Evolutionary conservation across 2,113 vertebrate genomes (phyloP), one percentile per base, ranked within the genome.

Genomic region (Mixornis gularis): DNA sequence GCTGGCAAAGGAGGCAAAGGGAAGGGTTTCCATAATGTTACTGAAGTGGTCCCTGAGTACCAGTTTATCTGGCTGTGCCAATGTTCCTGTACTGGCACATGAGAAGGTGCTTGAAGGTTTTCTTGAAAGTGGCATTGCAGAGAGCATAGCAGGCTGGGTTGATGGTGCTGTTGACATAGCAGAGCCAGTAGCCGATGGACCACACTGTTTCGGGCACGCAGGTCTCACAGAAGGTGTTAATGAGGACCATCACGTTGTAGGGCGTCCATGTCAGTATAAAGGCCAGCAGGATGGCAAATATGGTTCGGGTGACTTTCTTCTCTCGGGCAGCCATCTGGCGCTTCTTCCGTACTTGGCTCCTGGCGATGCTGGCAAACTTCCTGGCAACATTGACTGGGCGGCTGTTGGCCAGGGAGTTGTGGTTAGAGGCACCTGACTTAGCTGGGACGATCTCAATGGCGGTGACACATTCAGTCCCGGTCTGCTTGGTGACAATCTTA

Each of bases 251-350:
- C 71, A 99, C 99, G 0, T 99, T 99, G 93, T 99, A 99, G 5
- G 99, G 99, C 0, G 99, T 99, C 99, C 99, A 99, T 16, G 99
- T 99, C 86, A 99, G 96, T 94, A 99, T 99, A 97, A 99, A 99
- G 68, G 99, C 99, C 87, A 99, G 96, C 87, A 99, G 97, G 94
- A 99, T 99, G 94, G 99, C 99, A 73, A 99, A 99, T 95, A 99
- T 99, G 59, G 99, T 99, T 93, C 99, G 98, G 21, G 99, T 99
- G 87, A 99, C 99, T 95, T 99, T 99, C 96, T 99, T 99, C 94
- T 99, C 99, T 77, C 99, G 97, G 32, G 99, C 99, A 2, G 99
- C 99, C 99, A 99, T 99, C 96, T 99, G 99, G 82, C 99, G 97
- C 96, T 99, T 99, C 96, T 99, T 98, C 94, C 99, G 98, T 63